Evolutionary conservation across 2,888 invertebrate species (phyloP).

Genomic region (Encarsia formosa): DNA sequence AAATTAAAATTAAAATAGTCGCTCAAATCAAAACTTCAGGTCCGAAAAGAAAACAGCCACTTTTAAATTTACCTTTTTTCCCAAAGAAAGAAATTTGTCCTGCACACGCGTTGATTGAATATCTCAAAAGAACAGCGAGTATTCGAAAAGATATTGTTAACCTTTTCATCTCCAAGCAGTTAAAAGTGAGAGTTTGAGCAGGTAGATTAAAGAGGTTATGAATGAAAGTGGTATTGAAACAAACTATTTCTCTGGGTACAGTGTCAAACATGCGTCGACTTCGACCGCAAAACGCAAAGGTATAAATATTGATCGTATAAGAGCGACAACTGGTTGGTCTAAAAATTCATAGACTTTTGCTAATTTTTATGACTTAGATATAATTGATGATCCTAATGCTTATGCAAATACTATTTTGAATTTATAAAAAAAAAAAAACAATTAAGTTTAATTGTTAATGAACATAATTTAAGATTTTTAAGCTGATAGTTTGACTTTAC

Average conservation of each 20-base stretch:
- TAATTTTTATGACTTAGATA: conserved; percentile 4
- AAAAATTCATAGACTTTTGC: conserved; percentile 1
- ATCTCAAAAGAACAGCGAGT: background rate
- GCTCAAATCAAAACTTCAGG: conserved; percentile 25
- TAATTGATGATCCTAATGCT: background rate
- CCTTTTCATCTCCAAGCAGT: conserved; percentile 11
- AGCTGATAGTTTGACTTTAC: too few species aligned
- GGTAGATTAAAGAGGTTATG: conserved; percentile 14
- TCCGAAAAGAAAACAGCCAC: conserved; percentile 5
- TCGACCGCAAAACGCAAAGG: conserved; percentile 13
- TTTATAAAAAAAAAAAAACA: too few species aligned
- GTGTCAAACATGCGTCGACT: conserved; percentile 15
- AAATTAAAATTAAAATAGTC: conserved; percentile 17
- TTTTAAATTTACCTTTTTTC: conserved; percentile 23
- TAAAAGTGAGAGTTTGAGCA: conserved; percentile 8
- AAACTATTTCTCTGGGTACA: conserved; percentile 12
- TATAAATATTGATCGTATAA: conserved; percentile 10
- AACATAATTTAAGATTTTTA: too few species aligned
- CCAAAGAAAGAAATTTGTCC: conserved; percentile 17
- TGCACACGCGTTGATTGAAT: conserved; percentile 10
- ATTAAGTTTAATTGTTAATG: too few species aligned
- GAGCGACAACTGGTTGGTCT: conserved; percentile 13
- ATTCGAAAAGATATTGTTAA: background rate
- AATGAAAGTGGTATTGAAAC: conserved; percentile 14
- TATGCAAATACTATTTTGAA: background rate